Evolutionary conservation across 64 coral and sea anemone genomes (phyloP), one percentile per base, ranked within the genome.

Genomic region (Trachythela sp.): DNA sequence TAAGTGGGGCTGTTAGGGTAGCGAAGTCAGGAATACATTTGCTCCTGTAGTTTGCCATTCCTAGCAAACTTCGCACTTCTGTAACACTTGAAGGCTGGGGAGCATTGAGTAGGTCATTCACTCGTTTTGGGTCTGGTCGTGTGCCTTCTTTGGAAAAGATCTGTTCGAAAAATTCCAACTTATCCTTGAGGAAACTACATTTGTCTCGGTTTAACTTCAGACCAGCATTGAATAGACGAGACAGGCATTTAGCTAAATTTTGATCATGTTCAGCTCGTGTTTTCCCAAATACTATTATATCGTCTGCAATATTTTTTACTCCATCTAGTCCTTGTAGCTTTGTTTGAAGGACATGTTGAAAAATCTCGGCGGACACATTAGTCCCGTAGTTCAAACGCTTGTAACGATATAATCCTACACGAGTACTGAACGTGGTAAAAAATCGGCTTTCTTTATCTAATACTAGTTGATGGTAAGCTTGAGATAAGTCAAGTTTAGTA

Each of bases 221-320:
- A 6, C 42, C 42, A 6, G 4, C 11, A 4, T 45, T 45, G 4
- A 11, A 6, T 45, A 45, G 42, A 45, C 42, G 11, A 45, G 4
- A 11, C 11, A 45, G 11, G 11, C 42, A 45, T 4, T 45, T 45
- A 4, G 4, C 42, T 45, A 92, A 40, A 10, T 85, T 83, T 60
- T 22, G 2, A 56, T 88, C 91, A 48, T 84, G 91, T 24, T 88
- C 91, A 31, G 24, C 24, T 64, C 88, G 75, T 22, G 26, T 58
- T 10, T 41, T 84, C 18, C 91, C 52, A 37, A 60, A 88, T 6
- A 92, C 86, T 48, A 92, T 92, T 31, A 85, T 88, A 31, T 92
- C 86, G 48, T 88, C 91, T 8, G 85, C 84, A 48, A 88, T 84
- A 17, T 92, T 88, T n/a, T 18, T 85, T 7, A 71, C 56, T 15